These are phyloP conservation scores for Heliconius erato DNA, from an alignment of 2,888 invertebrate species.

Conservation along the genomic window DNA sequence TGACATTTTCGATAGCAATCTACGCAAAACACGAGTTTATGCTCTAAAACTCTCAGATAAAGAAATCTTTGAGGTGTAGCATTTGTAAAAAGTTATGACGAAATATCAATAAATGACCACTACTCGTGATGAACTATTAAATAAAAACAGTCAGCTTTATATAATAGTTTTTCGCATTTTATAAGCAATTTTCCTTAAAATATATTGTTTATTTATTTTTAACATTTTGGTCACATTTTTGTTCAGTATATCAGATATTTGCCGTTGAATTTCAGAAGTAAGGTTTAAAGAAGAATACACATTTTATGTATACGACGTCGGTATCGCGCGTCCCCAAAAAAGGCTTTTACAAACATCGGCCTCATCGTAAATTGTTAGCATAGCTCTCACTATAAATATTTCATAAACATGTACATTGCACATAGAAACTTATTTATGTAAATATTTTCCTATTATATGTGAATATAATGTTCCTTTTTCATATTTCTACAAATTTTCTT, in stretches of 20 bases:
- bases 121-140: no score
- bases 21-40: no score
- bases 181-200: background rate
- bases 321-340: conserved; percentile 8
- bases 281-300: background rate
- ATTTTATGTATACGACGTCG: background rate
- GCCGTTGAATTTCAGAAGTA: background rate
- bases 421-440: background rate
- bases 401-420: conserved; percentile 5
- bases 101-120: no score
- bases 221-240: background rate
- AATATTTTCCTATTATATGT: background rate
- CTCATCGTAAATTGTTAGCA: conserved; percentile 7
- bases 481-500: background rate
- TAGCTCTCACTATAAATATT: background rate
- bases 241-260: background rate
- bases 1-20: no score
- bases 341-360: conserved; percentile 20
- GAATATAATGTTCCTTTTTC: background rate
- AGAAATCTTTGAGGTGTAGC: no score
- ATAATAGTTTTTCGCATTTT: background rate
- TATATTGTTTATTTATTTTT: background rate
- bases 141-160: background rate
- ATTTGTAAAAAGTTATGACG: no score
- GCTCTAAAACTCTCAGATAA: no score